Evolutionary conservation across 1,140 invertebrate genomes (phyloP).

Genomic region (Micrasema longulum): DNA sequence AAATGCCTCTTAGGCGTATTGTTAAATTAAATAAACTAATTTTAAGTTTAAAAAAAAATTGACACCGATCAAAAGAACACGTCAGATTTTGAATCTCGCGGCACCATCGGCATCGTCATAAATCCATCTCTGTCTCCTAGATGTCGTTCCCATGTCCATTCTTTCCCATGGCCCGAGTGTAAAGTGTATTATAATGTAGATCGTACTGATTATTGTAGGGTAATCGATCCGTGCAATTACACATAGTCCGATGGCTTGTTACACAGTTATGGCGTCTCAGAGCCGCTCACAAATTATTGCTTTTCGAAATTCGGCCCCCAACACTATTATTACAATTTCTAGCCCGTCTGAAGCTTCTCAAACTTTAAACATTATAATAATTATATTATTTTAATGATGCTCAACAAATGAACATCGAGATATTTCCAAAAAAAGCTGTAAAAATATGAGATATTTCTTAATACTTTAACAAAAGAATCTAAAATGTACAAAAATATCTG

Average conservation of each 20-base stretch:
- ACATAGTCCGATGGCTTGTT: slow-evolving; percentile 17
- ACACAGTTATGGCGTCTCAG: slow-evolving; percentile 30
- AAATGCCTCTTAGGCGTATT: too few species aligned
- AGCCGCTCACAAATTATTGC: slow-evolving; percentile 46
- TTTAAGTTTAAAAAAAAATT: too few species aligned
- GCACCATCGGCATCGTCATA: too few species aligned
- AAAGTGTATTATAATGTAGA: slow-evolving; percentile 30
- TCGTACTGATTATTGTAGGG: slow-evolving; percentile 17
- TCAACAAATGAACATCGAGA: too few species aligned
- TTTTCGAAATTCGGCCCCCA: slow-evolving; percentile 41
- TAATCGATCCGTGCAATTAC: slow-evolving; percentile 37
- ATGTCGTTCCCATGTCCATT: slow-evolving; percentile 10
- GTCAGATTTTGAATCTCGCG: too few species aligned
- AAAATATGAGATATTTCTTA: too few species aligned
- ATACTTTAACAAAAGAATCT: too few species aligned
- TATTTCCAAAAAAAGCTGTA: too few species aligned
- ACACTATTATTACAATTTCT: slow-evolving; percentile 48
- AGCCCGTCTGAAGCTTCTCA: slow-evolving; percentile 29
- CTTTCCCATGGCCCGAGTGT: slow-evolving; percentile 28
- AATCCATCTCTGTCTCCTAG: slow-evolving; percentile 6
- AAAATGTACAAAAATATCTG: too few species aligned
- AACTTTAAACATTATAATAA: neutral
- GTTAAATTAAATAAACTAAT: too few species aligned
- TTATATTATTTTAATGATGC: too few species aligned
- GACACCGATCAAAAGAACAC: too few species aligned